phyloP scores from a whole-genome alignment of 2,888 invertebrate species.

The Autographa pulchrina region DNA sequence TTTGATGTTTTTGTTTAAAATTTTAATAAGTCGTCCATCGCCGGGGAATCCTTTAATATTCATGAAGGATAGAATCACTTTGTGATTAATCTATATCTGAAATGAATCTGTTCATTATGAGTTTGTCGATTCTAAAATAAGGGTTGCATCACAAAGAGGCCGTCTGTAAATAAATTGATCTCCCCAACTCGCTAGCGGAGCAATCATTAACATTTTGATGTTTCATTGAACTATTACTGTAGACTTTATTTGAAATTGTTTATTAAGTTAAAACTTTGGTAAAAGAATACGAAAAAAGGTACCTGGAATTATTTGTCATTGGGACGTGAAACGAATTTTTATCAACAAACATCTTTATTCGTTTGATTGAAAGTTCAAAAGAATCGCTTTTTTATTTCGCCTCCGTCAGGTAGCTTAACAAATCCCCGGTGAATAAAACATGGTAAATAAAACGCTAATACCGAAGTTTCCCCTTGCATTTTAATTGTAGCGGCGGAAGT shows the following conservation, averaged over 20 bases:
- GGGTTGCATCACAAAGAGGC: constrained; percentile 23
- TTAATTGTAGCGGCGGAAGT: constrained; percentile 85
- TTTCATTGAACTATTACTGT: constrained; percentile 4
- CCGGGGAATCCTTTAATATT: constrained; percentile 57
- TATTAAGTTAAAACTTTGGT: not conserved
- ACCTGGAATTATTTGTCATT: constrained; percentile 3
- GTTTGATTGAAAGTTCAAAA: constrained; percentile 23
- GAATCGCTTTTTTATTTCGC: constrained; percentile 22
- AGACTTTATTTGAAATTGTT: not conserved
- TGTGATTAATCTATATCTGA: constrained; percentile 55
- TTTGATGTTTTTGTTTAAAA: constrained; percentile 60
- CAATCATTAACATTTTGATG: constrained; percentile 2
- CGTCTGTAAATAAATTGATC: constrained; percentile 40
- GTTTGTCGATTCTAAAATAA: constrained; percentile 34
- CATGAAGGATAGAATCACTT: constrained; percentile 55
- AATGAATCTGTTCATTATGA: constrained; percentile 52
- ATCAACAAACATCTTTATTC: not conserved
- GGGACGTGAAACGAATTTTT: constrained; percentile 3
- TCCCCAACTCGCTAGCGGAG: constrained; percentile 7
- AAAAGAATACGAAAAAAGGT: constrained; percentile 2
- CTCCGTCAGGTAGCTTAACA: constrained; percentile 43
- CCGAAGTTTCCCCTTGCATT: constrained; percentile 83
- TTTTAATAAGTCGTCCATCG: constrained; percentile 55
- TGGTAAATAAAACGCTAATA: constrained; percentile 73
- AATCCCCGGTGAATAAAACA: constrained; percentile 66